phyloP scores from a whole-genome alignment of 2,113 vertebrate species.

The Pteropus alecto region DNA sequence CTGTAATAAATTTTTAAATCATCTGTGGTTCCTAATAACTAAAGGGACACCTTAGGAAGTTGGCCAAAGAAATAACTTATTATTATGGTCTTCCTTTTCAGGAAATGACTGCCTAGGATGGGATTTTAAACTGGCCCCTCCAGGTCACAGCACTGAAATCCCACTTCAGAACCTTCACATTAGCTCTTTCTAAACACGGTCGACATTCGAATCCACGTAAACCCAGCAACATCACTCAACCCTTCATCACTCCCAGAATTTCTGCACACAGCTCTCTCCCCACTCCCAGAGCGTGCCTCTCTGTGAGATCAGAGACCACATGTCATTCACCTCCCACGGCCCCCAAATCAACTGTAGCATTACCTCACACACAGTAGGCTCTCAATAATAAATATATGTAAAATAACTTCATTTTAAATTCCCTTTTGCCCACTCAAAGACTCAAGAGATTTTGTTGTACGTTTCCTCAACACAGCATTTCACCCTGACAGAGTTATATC shows the following conservation, averaged over 20 bases:
- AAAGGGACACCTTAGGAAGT: not conserved
- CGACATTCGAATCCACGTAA: not conserved
- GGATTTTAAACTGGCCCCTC: not conserved
- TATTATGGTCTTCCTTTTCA: not conserved
- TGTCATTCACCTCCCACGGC: not conserved
- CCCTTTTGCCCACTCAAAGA: not conserved
- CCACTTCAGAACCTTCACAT: not conserved
- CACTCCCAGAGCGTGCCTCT: not conserved
- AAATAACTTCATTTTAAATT: not conserved
- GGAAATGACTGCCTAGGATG: not conserved
- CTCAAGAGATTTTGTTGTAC: not conserved
- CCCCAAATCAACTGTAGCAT: not conserved
- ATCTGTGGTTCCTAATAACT: not conserved
- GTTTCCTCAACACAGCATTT: slow-evolving; percentile 3
- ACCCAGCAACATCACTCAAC: not conserved
- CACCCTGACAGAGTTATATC: not conserved
- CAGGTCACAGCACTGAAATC: not conserved
- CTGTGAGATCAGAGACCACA: not conserved
- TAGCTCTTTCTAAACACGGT: not conserved
- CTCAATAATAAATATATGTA: not conserved
- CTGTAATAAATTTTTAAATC: not conserved
- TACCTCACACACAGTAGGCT: not conserved
- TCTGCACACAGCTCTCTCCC: not conserved
- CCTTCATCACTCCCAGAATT: not conserved
- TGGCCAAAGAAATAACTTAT: not conserved